Evolutionary conservation across 2,113 vertebrate species (phyloP).

Genomic region (Microcebus jonahi): DNA sequence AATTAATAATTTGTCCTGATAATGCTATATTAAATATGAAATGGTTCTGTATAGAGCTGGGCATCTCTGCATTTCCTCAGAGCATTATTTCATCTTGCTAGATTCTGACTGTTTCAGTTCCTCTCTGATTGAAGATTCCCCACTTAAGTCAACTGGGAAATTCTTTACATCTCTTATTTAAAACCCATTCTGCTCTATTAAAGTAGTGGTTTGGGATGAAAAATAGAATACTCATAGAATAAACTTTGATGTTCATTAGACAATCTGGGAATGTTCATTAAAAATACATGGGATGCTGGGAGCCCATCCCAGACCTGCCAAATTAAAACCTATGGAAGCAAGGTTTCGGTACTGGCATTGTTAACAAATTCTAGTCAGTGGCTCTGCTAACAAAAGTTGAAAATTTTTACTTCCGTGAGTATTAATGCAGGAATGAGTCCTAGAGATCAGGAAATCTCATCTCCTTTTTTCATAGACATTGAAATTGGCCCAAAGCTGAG

Average conservation of each 20-base stretch:
- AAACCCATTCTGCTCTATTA: slow-evolving; percentile 16
- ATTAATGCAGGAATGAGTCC: not conserved
- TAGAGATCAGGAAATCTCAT: not conserved
- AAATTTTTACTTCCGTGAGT: not conserved
- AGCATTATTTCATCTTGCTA: not conserved
- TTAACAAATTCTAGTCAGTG: not conserved
- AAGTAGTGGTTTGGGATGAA: not conserved
- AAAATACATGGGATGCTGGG: not conserved
- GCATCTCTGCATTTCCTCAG: not conserved
- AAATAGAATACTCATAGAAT: not conserved
- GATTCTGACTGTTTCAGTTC: not conserved
- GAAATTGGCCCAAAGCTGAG: slow-evolving; percentile 2
- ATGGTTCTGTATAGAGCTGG: not conserved
- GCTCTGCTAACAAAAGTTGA: slow-evolving; percentile 23
- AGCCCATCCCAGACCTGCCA: not conserved
- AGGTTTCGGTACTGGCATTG: not conserved
- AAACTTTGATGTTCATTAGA: not conserved
- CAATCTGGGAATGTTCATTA: not conserved
- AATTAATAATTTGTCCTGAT: not conserved
- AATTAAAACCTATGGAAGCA: slow-evolving; percentile 22
- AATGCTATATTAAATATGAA: not conserved
- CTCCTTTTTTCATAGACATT: not conserved
- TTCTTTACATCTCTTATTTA: not conserved
- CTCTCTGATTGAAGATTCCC: not conserved
- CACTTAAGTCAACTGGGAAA: not conserved